Evolutionary conservation across 2,888 invertebrate genomes (phyloP), one percentile per base, ranked within the genome.

Genomic region (Dascillus cervinus): DNA sequence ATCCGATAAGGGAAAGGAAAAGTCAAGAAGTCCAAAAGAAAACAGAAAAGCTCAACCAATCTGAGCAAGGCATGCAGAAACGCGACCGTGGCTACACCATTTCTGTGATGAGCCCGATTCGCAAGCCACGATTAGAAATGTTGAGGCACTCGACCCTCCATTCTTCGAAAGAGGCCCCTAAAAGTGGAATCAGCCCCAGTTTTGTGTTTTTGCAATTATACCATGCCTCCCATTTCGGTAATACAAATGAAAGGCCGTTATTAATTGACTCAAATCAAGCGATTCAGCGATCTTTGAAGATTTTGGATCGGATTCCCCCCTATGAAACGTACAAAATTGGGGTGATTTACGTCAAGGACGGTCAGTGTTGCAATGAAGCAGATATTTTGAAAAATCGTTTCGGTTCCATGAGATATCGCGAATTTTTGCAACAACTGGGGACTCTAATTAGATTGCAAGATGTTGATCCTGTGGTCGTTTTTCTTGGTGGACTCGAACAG

Each of bases 281-380:
- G 61, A 65, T 72, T 49, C 34, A 60, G 24, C 67, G 70, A 44
- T 63, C 57, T 38, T 66, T 70, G 53, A 72, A 67, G 66, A 72
- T 64, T 69, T 68, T 96, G 34, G 94, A 95, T 67, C 75, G 80
- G 41, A 86, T 92, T 56, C 88, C 88, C 41, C 94, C 95, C 0
- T 84, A 91, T 51, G 96, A 97, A 66, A 90, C 89, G 0, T 94
- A 96, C 69, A 84, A 87, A 68, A 85, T 94, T 49, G 94, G 96
- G 10, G 90, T 97, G 8, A 67, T 97, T 8, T 97, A 95, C 66
- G 84, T 95, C 29, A 90, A 85, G 0, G 79, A 79, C 6, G 87
- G 85, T 0, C 94, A 95, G 65, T 79, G 78, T 24, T 79, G 82
- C 54, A 81, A 84, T 56, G 91, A 94, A 65, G 75, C 76, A 3